Conservation (phyloP, 2,888 invertebrate species). For the Chaetogeoica ovagalla region DNA sequence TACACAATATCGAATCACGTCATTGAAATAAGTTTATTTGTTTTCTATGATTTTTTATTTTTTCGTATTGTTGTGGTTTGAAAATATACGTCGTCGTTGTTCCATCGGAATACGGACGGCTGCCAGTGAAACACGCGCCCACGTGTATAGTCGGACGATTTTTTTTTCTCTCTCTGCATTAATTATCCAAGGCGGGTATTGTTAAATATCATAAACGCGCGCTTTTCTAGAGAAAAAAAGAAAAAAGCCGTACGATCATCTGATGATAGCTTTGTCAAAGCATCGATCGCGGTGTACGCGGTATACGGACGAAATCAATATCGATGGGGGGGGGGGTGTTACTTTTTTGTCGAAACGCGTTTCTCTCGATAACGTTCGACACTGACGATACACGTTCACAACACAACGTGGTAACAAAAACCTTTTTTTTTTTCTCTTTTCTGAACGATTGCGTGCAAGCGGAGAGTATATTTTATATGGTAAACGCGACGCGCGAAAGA, state of each 20-base stretch:
- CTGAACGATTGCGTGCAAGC: no score
- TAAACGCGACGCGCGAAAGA: no score
- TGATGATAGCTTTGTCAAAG: neutral
- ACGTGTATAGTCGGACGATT: neutral
- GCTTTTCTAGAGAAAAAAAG: neutral
- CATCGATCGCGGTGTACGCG: neutral
- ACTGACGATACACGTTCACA: no score
- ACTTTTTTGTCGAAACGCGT: neutral
- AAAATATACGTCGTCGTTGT: slow-evolving; percentile 22
- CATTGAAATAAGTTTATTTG: slow-evolving; percentile 34
- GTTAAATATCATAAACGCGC: neutral
- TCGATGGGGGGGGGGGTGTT: neutral
- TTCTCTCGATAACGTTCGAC: neutral
- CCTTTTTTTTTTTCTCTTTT: no score
- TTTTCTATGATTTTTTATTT: slow-evolving; percentile 20
- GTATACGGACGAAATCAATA: slow-evolving; percentile 7
- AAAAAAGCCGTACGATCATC: no score
- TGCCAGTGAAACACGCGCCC: neutral
- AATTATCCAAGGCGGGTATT: neutral
- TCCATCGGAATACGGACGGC: neutral
- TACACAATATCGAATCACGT: slow-evolving; percentile 3
- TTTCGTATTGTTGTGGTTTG: no score
- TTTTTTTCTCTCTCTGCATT: no score
- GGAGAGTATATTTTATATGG: no score
- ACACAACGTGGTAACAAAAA: no score